Conservation (phyloP, 2,797 vertebrate species). For the Stomatorhinus walkeri region DNA sequence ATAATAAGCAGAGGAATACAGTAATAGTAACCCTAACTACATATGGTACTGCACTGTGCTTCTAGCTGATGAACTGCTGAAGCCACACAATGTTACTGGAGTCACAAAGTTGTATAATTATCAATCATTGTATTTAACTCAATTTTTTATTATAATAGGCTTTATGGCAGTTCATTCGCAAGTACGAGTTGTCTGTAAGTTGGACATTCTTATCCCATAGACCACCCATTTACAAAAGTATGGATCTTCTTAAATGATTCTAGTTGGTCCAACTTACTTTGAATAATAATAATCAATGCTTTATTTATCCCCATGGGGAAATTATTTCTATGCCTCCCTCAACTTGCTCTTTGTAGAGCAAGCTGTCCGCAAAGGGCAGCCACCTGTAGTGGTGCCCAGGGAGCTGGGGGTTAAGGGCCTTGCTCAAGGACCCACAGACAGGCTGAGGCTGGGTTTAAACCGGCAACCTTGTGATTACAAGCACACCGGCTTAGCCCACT, state of each 20-base stretch:
- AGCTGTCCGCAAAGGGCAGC: too few relatives aligned
- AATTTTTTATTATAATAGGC: not conserved
- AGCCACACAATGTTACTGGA: not conserved
- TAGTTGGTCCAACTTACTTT: not conserved
- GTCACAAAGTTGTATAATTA: not conserved
- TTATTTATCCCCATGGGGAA: too few relatives aligned
- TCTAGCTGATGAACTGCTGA: not conserved
- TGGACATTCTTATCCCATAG: not conserved
- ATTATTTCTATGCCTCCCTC: too few relatives aligned
- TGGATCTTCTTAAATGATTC: not conserved
- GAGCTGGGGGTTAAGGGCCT: too few relatives aligned
- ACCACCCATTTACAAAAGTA: not conserved
- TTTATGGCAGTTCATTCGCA: not conserved
- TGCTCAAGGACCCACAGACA: too few relatives aligned
- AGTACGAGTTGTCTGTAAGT: not conserved
- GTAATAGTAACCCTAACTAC: not conserved
- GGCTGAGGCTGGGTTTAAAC: too few relatives aligned
- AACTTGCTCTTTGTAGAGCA: too few relatives aligned
- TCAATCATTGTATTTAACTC: not conserved
- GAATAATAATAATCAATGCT: too few relatives aligned
- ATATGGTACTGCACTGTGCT: not conserved
- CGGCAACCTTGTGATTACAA: too few relatives aligned
- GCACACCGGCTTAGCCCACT: too few relatives aligned
- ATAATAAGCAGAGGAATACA: not conserved
- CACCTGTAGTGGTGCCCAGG: too few relatives aligned